Conservation (phyloP, 2,888 invertebrate species). For the Melanostoma mellinum region DNA sequence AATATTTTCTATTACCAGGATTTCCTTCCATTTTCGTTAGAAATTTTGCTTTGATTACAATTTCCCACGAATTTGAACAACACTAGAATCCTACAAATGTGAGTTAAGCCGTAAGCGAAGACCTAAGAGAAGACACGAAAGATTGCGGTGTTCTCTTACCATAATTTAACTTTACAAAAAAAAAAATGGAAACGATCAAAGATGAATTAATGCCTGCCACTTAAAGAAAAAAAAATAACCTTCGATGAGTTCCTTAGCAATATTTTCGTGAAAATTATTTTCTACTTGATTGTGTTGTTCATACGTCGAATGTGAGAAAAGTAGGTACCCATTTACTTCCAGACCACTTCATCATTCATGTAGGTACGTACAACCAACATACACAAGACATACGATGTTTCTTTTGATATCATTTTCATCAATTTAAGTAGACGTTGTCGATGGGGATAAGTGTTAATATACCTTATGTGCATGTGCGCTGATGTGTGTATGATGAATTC, state of each 20-base stretch:
- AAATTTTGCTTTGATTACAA: too few relatives aligned
- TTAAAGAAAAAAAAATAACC: constrained; percentile 33
- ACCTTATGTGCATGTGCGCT: constrained; percentile 13
- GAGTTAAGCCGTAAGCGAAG: not conserved
- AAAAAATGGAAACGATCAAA: constrained; percentile 1
- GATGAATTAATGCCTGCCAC: constrained; percentile 35
- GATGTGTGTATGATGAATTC: constrained; percentile 31
- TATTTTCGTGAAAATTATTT: constrained; percentile 6
- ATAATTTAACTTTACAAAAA: not conserved
- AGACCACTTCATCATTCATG: not conserved
- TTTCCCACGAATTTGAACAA: too few relatives aligned
- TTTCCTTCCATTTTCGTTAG: too few relatives aligned
- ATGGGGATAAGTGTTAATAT: not conserved
- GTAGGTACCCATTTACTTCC: not conserved
- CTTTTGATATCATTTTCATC: constrained; percentile 32
- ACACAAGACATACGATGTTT: not conserved
- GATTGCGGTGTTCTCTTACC: not conserved
- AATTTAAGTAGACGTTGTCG: not conserved
- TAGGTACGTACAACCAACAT: not conserved
- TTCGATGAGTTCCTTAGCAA: constrained; percentile 44
- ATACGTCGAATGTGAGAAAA: not conserved
- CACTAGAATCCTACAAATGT: too few relatives aligned
- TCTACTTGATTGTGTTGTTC: constrained; percentile 3
- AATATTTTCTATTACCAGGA: too few relatives aligned
- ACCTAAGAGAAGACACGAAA: not conserved